Base-by-base conservation (phyloP, 1,140 invertebrate species). In the Druon quercuslanigerum region DNA sequence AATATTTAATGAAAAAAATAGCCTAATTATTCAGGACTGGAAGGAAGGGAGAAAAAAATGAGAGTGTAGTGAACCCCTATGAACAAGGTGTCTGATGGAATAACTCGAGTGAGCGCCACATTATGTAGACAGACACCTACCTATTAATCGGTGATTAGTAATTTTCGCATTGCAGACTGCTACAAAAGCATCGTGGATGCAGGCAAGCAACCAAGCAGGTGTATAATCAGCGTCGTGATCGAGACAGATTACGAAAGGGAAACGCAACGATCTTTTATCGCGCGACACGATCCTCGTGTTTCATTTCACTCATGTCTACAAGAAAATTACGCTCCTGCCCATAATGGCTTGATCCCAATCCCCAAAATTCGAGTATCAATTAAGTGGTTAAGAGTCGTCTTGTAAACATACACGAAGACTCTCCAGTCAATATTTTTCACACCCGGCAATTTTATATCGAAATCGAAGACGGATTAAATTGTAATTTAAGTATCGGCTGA, bases 221-320 rank as follows among this genome's bases (percentile, higher is more conserved):
- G 60, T 66, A 66, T 66, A 66, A 66, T 66, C 60, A 66, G 56
- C 56, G 56, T 57, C 56, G 56, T 57, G 56, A 57, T 57, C 57
- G 57, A 33, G 57, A 66, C 57, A 40, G 60, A 66, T 66, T 66
- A 66, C 60, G 60, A 66, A 66, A 66, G 60, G 60, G 60, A 66
- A 66, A 66, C 60, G 60, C 60, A 66, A 66, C 60, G 60, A 66
- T 66, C 60, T 66, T 66, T 66, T 66, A 66, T 66, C 60, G 60
- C 60, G 60, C 60, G 60, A 66, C 60, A 66, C 60, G 60, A 66
- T 66, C 60, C 60, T 33, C 40, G 40, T 46, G 40, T 46, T 46
- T 46, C 8, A 46, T 46, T 46, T 46, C 7, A 46, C 14, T n/a
- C 8, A 16, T 14, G 14, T 66, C 4, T 66, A 40, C 16, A 9